Conservation (phyloP, 2,888 invertebrate genomes). For the Sesamia inferens region DNA sequence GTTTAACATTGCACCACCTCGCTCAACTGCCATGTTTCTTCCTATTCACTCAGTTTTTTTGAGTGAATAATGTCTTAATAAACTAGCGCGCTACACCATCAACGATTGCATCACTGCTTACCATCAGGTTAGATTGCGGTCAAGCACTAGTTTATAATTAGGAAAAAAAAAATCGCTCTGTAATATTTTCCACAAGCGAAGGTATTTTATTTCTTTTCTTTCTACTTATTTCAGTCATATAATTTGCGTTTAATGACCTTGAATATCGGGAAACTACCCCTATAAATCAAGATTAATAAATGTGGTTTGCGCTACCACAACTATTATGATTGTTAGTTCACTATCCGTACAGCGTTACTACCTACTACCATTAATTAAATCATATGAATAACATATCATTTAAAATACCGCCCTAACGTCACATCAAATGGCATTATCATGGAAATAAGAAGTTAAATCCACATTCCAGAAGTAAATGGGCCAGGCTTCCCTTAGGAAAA, state of each 20-base stretch:
- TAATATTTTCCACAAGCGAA: too few relatives aligned
- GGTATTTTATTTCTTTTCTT: too few relatives aligned
- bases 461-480: slow-evolving; percentile 60
- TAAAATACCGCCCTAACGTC: slow-evolving; percentile 59
- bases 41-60: too few relatives aligned
- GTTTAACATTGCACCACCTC: too few relatives aligned
- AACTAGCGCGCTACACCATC: too few relatives aligned
- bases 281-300: slow-evolving; percentile 5
- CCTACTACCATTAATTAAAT: slow-evolving; percentile 44
- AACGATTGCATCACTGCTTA: too few relatives aligned
- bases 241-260: background rate
- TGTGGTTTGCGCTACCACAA: slow-evolving; percentile 1
- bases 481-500: slow-evolving; percentile 59
- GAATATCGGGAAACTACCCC: background rate
- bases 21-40: too few relatives aligned
- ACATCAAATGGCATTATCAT: slow-evolving; percentile 58
- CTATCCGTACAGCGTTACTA: slow-evolving; percentile 22
- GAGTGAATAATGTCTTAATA: too few relatives aligned
- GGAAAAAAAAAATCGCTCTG: too few relatives aligned
- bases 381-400: slow-evolving; percentile 58
- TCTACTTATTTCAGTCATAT: background rate
- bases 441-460: slow-evolving; percentile 61
- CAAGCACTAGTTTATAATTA: too few relatives aligned
- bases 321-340: slow-evolving; percentile 9
- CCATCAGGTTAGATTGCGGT: too few relatives aligned